Base-by-base conservation (phyloP, 1,140 invertebrate genomes). In the Battus philenor region DNA sequence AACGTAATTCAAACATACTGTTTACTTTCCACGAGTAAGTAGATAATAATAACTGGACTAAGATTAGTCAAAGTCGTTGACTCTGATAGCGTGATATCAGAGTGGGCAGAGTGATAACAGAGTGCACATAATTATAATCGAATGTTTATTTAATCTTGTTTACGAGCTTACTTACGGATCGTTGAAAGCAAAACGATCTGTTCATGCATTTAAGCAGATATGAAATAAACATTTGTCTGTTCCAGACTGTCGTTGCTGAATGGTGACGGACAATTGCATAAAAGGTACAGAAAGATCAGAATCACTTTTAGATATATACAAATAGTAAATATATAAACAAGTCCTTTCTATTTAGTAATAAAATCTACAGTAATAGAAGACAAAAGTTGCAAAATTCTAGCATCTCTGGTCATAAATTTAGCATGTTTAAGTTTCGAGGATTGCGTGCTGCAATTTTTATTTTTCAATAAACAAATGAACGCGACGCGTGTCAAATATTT, bases 31-130 rank as follows among this genome's bases (percentile, higher is more conserved):
- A 47, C 46, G 54, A 50, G 36, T 59, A 57, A 47, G 50, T 41
- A 54, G 54, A 62, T 59, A 68, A 51, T 61, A 59, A 61, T 65
- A 71, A 62, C 50, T 58, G 44, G 32, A 50, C 36, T 17, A 50
- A 77, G 73, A 77, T 74, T 72, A 77, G 54, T 54, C 44, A 48
- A 48, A 59, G 67, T 68, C 71, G 67, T 73, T 75, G 74, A 75
- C 71, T 63, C 68, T 66, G 68, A 73, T 75, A 75, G 54, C 64
- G 39, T 64, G 68, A 73, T 75, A 75, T 57, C 64, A 29, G 50
- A 44, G 50, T 49, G 53, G 55, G 54, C 57, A 58, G 54, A 59
- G 51, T 60, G 72, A 76, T 73, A 76, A 73, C 47, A 9, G 44
- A 57, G 54, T 56, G 44, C 46, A 57, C 50, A 53, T 60, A 49